Conservation (phyloP, 1,140 invertebrate genomes). For the Zaprionus davidi region DNA sequence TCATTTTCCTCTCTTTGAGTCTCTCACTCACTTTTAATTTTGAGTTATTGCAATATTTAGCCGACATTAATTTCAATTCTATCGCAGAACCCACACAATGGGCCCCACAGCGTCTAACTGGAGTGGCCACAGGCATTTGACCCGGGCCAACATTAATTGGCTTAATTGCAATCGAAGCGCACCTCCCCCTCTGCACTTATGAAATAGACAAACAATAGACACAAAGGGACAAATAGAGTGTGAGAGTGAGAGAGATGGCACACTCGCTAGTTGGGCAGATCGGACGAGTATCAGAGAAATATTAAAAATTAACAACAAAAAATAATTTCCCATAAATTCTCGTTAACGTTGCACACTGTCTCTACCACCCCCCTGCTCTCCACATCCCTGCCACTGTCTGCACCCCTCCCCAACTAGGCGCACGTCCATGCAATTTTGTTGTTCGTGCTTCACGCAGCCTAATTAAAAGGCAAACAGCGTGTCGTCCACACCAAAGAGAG, state of each 20-base stretch:
- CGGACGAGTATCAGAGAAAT: constrained; percentile 55
- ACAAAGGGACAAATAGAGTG: constrained; percentile 22
- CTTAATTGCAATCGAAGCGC: constrained; percentile 66
- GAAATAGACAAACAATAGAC: constrained; percentile 62
- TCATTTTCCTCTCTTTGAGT: background rate
- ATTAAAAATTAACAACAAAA: constrained; percentile 83
- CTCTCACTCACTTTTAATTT: constrained; percentile 49
- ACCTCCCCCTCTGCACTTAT: constrained; percentile 39
- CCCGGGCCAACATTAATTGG: constrained; percentile 64
- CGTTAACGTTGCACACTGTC: constrained; percentile 56
- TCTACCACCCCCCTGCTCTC: background rate
- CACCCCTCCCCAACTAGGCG: constrained; percentile 10
- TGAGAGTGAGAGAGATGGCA: constrained; percentile 9
- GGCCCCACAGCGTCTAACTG: background rate
- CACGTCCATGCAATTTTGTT: constrained; percentile 52
- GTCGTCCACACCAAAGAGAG: constrained; percentile 22
- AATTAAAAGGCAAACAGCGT: constrained; percentile 78
- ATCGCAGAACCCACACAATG: constrained; percentile 44
- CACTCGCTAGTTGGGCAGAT: background rate
- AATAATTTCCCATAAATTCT: constrained; percentile 83
- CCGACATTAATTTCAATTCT: constrained; percentile 74
- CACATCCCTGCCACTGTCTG: background rate
- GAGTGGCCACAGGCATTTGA: constrained; percentile 50
- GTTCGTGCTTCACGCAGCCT: constrained; percentile 70
- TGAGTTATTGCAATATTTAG: constrained; percentile 72